Conservation (phyloP, 2,797 vertebrate species). For the Alauda arvensis region DNA sequence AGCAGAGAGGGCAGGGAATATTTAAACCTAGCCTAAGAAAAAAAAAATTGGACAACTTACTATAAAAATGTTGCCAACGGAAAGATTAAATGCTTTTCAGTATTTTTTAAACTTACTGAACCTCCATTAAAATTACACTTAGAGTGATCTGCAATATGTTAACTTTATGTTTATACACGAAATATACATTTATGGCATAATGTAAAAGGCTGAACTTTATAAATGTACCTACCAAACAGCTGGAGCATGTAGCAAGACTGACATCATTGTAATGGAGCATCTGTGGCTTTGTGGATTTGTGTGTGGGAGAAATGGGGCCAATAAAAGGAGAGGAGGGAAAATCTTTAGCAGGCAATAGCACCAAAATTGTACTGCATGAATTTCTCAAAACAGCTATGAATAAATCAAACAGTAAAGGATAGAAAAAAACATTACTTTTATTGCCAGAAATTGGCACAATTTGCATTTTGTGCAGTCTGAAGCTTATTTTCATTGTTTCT, state of each 20-base stretch:
- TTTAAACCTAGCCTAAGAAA: constrained; percentile 29
- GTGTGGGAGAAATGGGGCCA: constrained; percentile 68
- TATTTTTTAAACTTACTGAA: constrained; percentile 74
- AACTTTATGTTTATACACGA: constrained; percentile 70
- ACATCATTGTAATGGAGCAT: constrained; percentile 69
- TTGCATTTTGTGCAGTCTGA: constrained; percentile 2
- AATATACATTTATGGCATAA: constrained; percentile 71
- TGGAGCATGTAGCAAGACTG: constrained; percentile 69
- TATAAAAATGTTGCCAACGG: constrained; percentile 62
- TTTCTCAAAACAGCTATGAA: constrained; percentile 57
- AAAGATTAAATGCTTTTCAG: constrained; percentile 77
- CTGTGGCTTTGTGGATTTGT: constrained; percentile 68
- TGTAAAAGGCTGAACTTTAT: constrained; percentile 71
- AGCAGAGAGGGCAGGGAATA: background rate
- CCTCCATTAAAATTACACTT: constrained; percentile 74
- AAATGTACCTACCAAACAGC: constrained; percentile 75
- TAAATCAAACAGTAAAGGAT: constrained; percentile 57
- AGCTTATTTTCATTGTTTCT: background rate
- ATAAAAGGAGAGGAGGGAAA: constrained; percentile 65
- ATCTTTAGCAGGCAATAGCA: constrained; percentile 60
- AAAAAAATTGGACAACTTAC: constrained; percentile 45
- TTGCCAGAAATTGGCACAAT: constrained; percentile 51
- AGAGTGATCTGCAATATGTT: constrained; percentile 73
- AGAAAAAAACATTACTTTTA: constrained; percentile 1
- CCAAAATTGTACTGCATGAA: constrained; percentile 36